phyloP scores from a whole-genome alignment of 1,140 invertebrate species.

The Aphaenogaster floridana region DNA sequence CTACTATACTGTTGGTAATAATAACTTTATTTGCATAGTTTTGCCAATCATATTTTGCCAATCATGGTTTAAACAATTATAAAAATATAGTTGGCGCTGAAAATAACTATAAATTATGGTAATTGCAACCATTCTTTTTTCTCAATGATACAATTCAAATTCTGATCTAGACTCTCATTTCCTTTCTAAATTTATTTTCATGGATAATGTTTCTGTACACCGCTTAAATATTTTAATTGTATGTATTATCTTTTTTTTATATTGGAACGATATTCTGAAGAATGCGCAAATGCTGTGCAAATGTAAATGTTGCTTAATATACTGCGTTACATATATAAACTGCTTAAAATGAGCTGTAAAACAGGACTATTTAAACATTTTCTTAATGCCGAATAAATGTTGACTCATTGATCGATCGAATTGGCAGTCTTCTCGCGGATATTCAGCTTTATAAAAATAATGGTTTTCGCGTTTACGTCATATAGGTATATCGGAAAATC shows the following conservation, averaged over 20 bases:
- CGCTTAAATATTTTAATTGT: background rate
- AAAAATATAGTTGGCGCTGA: too few relatives aligned
- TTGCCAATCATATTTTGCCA: too few relatives aligned
- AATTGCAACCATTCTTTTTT: too few relatives aligned
- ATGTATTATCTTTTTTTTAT: background rate
- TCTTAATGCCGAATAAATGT: background rate
- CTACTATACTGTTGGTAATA: too few relatives aligned
- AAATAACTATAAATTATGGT: too few relatives aligned
- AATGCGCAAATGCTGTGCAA: background rate
- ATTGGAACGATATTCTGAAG: background rate
- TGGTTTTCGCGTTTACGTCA: background rate
- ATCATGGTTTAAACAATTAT: too few relatives aligned
- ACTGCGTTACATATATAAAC: background rate
- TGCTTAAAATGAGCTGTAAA: background rate
- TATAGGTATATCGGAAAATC: background rate
- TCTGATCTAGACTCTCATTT: background rate
- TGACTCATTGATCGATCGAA: background rate
- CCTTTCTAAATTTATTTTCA: conserved; percentile 7
- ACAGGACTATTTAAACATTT: background rate
- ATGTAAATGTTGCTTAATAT: background rate
- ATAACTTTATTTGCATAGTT: too few relatives aligned
- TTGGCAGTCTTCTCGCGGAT: background rate
- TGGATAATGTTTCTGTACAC: background rate
- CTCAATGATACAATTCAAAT: background rate
- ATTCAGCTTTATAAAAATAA: background rate